These are phyloP conservation scores for Macquaria ambigua DNA, from an alignment of 2,113 vertebrate genomes.

Conservation along the genomic window DNA sequence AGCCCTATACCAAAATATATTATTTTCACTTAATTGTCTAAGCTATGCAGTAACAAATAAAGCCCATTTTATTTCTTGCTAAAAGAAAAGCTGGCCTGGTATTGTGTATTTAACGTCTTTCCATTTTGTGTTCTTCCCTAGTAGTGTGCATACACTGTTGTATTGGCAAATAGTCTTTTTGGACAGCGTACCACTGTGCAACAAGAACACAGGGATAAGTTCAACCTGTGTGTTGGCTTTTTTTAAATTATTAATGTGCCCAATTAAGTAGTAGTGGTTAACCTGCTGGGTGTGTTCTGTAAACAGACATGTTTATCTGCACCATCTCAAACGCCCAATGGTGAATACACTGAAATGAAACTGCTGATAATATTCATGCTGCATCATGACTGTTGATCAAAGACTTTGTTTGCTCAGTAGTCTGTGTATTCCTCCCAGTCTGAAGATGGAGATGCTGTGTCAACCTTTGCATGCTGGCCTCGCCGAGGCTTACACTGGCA, in stretches of 20 bases:
- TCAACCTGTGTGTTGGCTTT: not conserved
- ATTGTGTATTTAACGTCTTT: not conserved
- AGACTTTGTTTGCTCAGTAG: conserved; percentile 12
- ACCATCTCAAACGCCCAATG: not conserved
- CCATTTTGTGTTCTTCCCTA: not conserved
- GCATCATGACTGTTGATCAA: not conserved
- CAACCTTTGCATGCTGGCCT: conserved; percentile 1
- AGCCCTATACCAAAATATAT: not conserved
- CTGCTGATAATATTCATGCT: not conserved
- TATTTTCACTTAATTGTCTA: not conserved
- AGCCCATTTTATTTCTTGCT: not conserved
- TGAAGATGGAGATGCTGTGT: conserved; percentile 8
- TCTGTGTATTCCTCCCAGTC: not conserved
- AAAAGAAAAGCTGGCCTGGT: not conserved
- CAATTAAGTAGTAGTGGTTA: not conserved
- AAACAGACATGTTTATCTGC: not conserved
- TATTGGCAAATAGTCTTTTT: not conserved
- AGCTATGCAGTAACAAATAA: not conserved
- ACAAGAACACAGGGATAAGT: not conserved
- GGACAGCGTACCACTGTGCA: not conserved
- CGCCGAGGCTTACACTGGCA: not conserved
- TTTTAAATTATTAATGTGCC: not conserved
- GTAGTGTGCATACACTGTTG: not conserved
- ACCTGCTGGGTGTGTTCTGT: not conserved
- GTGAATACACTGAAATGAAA: not conserved